phyloP scores from a whole-genome alignment of 2,113 vertebrate genomes.

The Casuarius casuarius region DNA sequence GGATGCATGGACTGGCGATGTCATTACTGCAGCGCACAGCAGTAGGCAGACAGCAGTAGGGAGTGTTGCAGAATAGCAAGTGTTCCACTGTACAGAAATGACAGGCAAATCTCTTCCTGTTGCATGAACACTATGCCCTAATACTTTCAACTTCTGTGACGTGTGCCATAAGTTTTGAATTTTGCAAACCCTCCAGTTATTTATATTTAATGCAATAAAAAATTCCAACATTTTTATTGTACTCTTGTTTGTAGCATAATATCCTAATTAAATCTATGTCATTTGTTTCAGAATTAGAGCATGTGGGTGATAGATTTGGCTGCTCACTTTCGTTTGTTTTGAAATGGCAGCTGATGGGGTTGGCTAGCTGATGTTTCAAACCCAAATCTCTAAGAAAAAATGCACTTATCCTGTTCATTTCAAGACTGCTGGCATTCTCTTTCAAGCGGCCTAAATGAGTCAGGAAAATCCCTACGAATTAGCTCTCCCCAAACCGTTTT shows the following conservation, averaged over 20 bases:
- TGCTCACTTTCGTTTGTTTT: constrained; percentile 45
- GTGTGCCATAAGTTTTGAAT: not conserved
- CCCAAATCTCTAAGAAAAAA: constrained; percentile 28
- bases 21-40: not conserved
- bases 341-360: not conserved
- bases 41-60: not conserved
- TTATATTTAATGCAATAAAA: constrained; percentile 1
- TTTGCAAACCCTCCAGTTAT: not conserved
- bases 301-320: not conserved
- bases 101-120: not conserved
- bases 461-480: not conserved
- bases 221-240: not conserved
- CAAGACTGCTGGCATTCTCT: constrained; percentile 17
- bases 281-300: constrained; percentile 4
- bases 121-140: not conserved
- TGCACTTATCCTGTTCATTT: not conserved
- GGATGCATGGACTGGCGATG: not conserved
- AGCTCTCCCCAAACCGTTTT: not conserved
- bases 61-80: not conserved
- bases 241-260: constrained; percentile 36
- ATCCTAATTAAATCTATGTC: constrained; percentile 28
- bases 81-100: not conserved
- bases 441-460: not conserved
- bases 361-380: constrained; percentile 17
- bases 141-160: not conserved